Evolutionary conservation across 2,888 invertebrate species (phyloP).

Genomic region (Uropetala carovei): DNA sequence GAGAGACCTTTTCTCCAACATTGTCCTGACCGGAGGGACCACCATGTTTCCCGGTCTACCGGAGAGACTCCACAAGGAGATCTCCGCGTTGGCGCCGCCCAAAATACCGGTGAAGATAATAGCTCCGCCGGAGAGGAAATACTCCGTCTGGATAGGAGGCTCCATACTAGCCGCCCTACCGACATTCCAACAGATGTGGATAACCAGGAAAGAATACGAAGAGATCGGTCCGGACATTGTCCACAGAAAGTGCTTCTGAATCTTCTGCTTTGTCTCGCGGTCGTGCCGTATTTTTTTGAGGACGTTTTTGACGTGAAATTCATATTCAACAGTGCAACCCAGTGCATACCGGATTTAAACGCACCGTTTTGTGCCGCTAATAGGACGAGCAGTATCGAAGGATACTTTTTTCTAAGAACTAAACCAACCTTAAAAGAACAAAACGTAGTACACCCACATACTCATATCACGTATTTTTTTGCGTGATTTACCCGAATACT

Average conservation of each 20-base stretch:
- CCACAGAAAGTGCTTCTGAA: slow-evolving; percentile 96
- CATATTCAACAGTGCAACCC: too few relatives aligned
- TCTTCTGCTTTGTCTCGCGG: too few relatives aligned
- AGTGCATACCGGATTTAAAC: too few relatives aligned
- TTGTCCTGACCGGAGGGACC: slow-evolving; percentile 94
- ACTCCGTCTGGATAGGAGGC: slow-evolving; percentile 96
- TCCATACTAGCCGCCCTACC: slow-evolving; percentile 93
- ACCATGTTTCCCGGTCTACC: slow-evolving; percentile 97
- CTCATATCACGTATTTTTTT: too few relatives aligned
- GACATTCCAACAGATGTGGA: slow-evolving; percentile 97
- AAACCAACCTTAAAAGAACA: too few relatives aligned
- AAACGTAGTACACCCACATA: too few relatives aligned
- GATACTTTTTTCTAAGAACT: too few relatives aligned
- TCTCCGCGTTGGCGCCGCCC: slow-evolving; percentile 92
- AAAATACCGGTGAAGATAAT: slow-evolving; percentile 97
- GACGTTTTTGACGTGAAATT: too few relatives aligned
- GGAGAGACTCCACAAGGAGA: slow-evolving; percentile 95
- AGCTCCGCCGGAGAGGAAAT: slow-evolving; percentile 94
- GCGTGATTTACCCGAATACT: too few relatives aligned
- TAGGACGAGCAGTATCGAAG: too few relatives aligned
- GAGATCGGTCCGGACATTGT: slow-evolving; percentile 97
- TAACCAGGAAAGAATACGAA: slow-evolving; percentile 97
- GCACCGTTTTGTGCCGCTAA: too few relatives aligned
- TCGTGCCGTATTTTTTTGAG: too few relatives aligned
- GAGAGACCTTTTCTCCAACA: slow-evolving; percentile 97